Evolutionary conservation across 2,888 invertebrate species (phyloP).

Genomic region (Rhagonycha lutea): DNA sequence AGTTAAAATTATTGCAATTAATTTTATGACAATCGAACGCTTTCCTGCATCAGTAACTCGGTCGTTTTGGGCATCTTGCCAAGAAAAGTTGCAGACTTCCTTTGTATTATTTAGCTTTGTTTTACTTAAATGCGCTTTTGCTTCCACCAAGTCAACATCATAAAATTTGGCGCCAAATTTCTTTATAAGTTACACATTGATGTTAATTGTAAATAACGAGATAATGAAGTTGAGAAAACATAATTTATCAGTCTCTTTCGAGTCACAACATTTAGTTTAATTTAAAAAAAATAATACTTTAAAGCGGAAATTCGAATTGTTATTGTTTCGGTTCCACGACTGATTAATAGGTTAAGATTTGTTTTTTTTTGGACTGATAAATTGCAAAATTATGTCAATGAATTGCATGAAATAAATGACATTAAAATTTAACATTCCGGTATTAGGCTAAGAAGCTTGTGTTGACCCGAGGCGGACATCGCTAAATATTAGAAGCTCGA

Average conservation of each 20-base stretch:
- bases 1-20: neutral
- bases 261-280: neutral
- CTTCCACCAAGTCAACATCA: neutral
- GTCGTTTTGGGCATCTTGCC: neutral
- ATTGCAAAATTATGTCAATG: neutral
- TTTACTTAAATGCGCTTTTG: neutral
- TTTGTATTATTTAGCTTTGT: neutral
- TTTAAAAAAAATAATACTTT: neutral
- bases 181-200: neutral
- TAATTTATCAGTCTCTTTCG: neutral
- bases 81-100: neutral
- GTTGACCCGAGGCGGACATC: slow-evolving; percentile 24
- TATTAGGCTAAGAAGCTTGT: slow-evolving; percentile 21
- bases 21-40: neutral
- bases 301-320: neutral
- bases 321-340: neutral
- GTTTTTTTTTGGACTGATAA: neutral
- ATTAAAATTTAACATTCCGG: slow-evolving; percentile 20
- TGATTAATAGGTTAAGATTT: neutral
- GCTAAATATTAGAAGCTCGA: slow-evolving; percentile 28
- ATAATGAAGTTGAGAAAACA: neutral
- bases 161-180: neutral
- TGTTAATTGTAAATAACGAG: neutral
- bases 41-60: neutral
- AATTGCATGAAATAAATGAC: slow-evolving; percentile 7